These are phyloP conservation scores for Paradisaea rubra DNA, from an alignment of 2,113 vertebrate genomes.

Conservation along the genomic window DNA sequence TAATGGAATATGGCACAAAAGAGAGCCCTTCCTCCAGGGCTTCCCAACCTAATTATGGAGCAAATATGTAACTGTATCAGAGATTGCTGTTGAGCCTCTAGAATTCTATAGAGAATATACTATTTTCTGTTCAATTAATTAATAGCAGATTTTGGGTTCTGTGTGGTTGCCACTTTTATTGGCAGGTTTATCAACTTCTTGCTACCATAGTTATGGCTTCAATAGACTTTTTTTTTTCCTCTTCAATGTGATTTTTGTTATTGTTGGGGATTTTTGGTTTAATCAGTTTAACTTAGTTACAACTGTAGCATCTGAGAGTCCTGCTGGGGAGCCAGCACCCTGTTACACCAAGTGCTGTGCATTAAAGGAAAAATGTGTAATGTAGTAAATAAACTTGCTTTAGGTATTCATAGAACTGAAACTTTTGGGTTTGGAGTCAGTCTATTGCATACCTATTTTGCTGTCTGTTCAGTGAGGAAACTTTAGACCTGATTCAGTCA, in stretches of 20 bases:
- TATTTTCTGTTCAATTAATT: not conserved
- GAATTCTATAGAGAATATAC: not conserved
- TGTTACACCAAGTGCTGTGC: not conserved
- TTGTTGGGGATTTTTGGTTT: not conserved
- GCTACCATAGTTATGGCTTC: not conserved
- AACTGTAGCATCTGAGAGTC: not conserved
- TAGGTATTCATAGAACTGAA: not conserved
- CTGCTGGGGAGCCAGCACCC: fast-evolving
- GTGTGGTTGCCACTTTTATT: not conserved
- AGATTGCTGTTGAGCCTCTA: not conserved
- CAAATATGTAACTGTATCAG: not conserved
- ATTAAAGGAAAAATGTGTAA: fast-evolving
- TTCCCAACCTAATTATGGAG: not conserved
- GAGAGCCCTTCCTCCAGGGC: not conserved
- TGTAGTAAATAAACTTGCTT: not conserved
- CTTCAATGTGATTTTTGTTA: not conserved
- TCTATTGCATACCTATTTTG: not conserved
- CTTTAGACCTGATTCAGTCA: not conserved
- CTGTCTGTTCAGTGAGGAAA: not conserved
- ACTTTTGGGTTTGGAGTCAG: not conserved
- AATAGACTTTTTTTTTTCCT: not conserved
- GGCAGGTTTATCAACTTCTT: not conserved
- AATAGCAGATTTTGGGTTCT: not conserved
- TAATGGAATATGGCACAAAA: not conserved
- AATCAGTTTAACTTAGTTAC: not conserved